Evolutionary conservation across 2,113 vertebrate genomes (phyloP).

Genomic region (Sturnus vulgaris): DNA sequence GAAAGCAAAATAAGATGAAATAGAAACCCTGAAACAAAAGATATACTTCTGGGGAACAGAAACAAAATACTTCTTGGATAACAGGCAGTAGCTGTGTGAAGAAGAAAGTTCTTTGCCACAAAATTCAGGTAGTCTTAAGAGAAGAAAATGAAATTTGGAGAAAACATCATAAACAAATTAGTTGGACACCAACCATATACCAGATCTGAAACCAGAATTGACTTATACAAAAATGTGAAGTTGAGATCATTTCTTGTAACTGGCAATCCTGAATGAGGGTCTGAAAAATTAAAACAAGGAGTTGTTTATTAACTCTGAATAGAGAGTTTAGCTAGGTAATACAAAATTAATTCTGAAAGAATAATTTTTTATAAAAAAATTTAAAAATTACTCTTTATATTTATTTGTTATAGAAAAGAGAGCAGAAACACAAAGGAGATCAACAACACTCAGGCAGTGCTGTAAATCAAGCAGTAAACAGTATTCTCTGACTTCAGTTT

Average conservation of each 20-base stretch:
- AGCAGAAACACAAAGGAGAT: not conserved
- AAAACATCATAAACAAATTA: not conserved
- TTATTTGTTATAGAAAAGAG: not conserved
- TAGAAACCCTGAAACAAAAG: not conserved
- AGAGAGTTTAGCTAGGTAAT: not conserved
- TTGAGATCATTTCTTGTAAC: not conserved
- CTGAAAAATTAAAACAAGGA: not conserved
- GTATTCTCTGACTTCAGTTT: not conserved
- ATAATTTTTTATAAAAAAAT: not conserved
- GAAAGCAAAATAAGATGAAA: not conserved
- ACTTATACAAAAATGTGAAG: not conserved
- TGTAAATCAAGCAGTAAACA: not conserved
- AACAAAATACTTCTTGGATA: not conserved
- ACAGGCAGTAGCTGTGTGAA: not conserved
- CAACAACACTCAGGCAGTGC: not conserved
- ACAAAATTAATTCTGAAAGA: not conserved
- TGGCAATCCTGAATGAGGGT: not conserved
- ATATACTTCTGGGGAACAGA: not conserved
- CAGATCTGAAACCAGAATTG: not conserved
- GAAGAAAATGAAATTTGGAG: not conserved
- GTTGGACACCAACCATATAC: not conserved
- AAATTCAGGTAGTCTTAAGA: not conserved
- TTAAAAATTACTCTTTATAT: not conserved
- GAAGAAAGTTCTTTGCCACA: not conserved
- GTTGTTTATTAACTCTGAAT: not conserved